Conservation (phyloP, 2,797 vertebrate species). For the Rallus crepitans region DNA sequence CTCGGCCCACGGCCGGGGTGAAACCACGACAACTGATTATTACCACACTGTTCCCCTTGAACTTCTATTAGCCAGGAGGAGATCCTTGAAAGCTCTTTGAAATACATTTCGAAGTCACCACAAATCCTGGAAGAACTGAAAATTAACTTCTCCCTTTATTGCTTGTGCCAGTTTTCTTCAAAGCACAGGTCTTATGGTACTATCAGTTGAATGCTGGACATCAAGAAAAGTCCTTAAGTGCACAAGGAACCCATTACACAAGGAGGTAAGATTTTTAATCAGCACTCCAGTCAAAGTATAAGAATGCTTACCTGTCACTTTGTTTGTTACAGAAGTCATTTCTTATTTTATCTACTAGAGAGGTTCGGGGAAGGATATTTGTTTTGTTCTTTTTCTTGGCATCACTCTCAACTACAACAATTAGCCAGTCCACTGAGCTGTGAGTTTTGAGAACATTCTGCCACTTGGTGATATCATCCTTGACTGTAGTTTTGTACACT, state of each 20-base stretch:
- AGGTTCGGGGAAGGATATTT: constrained; percentile 96
- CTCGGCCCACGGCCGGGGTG: no score
- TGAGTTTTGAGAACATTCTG: constrained; percentile 90
- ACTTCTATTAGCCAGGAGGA: neutral
- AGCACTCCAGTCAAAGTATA: neutral
- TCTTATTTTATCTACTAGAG: constrained; percentile 98
- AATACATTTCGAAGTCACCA: neutral
- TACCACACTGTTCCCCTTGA: neutral
- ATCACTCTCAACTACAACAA: constrained; percentile 96
- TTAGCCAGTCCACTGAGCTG: constrained; percentile 92
- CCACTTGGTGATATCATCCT: constrained; percentile 97
- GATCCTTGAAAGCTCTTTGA: neutral
- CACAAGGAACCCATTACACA: neutral
- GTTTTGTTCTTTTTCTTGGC: constrained; percentile 98
- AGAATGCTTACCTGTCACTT: constrained; percentile 89
- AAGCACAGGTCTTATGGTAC: neutral
- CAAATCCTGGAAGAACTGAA: neutral
- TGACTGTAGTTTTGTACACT: constrained; percentile 91
- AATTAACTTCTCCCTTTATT: neutral
- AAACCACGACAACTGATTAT: no score
- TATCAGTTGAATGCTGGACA: neutral
- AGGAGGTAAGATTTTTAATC: neutral
- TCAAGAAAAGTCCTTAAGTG: neutral
- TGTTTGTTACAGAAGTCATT: constrained; percentile 99
- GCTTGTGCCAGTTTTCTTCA: neutral